A percentile compares a stretch with the other conserved stretches of the same genome.
These are phyloP conservation scores for Taeniopygia guttata DNA, from an alignment of 2,797 vertebrate genomes.

Conservation along the genomic window DNA sequence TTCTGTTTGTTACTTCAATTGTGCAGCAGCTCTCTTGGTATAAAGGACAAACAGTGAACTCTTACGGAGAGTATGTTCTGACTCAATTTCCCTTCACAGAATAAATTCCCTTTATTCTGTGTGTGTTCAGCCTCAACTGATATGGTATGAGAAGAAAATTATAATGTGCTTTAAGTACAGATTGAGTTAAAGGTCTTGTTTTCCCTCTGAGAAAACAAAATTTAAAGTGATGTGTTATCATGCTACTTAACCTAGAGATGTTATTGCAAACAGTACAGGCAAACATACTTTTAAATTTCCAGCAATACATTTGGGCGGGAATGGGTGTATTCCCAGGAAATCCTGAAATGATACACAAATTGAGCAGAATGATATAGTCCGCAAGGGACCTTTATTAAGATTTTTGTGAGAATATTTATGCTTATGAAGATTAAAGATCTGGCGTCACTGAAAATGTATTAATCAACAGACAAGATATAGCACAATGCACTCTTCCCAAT, in stretches of 20 bases:
- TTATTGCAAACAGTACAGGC: not conserved
- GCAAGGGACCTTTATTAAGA: conserved; percentile 18
- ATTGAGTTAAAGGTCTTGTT: not conserved
- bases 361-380: not conserved
- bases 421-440: conserved; percentile 55
- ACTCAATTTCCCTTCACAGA: not conserved
- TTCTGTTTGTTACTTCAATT: not conserved
- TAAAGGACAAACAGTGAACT: not conserved
- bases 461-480: conserved; percentile 69
- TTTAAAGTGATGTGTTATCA: not conserved
- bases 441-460: conserved; percentile 69
- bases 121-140: not conserved
- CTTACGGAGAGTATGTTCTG: not conserved
- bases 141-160: not conserved
- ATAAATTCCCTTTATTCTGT: not conserved
- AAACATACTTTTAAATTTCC: not conserved
- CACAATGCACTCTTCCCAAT: conserved; percentile 62
- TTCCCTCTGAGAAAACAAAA: not conserved
- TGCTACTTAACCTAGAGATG: not conserved
- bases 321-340: not conserved
- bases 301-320: not conserved
- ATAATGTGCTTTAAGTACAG: not conserved
- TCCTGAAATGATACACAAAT: not conserved
- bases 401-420: conserved; percentile 35
- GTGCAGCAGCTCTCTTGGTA: not conserved